Conservation (phyloP, 2,888 invertebrate genomes). For the Hoplodrina blanda region DNA sequence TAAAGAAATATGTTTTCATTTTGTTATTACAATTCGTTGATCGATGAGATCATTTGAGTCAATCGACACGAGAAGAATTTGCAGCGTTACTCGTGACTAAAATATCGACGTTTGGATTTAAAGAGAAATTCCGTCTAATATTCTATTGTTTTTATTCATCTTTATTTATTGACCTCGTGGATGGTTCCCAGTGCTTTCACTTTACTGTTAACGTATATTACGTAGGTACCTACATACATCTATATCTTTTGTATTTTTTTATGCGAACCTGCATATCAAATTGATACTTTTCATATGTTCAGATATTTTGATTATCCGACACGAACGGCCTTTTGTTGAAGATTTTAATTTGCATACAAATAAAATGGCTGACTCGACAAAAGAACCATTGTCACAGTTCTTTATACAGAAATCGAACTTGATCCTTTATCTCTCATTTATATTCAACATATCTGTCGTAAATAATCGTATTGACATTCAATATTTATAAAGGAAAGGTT, state of each 20-base stretch:
- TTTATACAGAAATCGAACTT: slow-evolving; percentile 82
- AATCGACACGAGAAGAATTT: too few species aligned
- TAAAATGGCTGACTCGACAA: slow-evolving; percentile 88
- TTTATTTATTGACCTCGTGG: slow-evolving; percentile 27
- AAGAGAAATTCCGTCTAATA: slow-evolving; percentile 21
- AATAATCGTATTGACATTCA: slow-evolving; percentile 88
- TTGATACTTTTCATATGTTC: slow-evolving; percentile 65
- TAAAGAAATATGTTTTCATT: not conserved
- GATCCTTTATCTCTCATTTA: slow-evolving; percentile 88
- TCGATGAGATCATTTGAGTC: too few species aligned
- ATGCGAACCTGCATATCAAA: slow-evolving; percentile 66
- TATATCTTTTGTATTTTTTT: slow-evolving; percentile 53
- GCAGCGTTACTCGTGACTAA: too few species aligned
- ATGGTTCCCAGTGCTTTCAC: slow-evolving; percentile 18
- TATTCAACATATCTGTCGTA: slow-evolving; percentile 88
- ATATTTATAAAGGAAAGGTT: slow-evolving; percentile 88
- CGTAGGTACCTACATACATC: slow-evolving; percentile 39
- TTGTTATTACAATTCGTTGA: too few species aligned
- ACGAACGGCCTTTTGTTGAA: slow-evolving; percentile 76
- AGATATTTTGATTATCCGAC: slow-evolving; percentile 74
- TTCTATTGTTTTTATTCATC: slow-evolving; percentile 33
- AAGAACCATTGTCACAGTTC: slow-evolving; percentile 85
- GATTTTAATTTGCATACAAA: slow-evolving; percentile 87
- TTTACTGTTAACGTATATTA: slow-evolving; percentile 33
- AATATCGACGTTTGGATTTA: not conserved